Base-by-base conservation (phyloP, 2,888 invertebrate genomes). In the Caenorhabditis wallacei region DNA sequence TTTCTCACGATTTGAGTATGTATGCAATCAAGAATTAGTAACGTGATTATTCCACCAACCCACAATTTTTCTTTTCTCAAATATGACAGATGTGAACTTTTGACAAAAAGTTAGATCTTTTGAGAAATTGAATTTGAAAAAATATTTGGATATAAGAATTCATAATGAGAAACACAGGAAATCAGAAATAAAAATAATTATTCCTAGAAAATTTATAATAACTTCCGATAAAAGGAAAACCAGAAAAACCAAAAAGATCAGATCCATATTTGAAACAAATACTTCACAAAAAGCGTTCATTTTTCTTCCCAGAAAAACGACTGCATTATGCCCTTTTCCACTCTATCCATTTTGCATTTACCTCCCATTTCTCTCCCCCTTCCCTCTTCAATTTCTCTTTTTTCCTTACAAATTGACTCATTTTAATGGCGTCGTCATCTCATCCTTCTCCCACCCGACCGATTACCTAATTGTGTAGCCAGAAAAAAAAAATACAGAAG, bases 391-490 rank as follows among this genome's bases (percentile, higher is more conserved):
- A 63, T 63, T 63, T 24, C 18, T 35, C 43, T 18, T 48, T 46
- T 64, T 64, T 30, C 51, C 30, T 69, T 68, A 64, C 72, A 80
- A 66, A 79, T 71, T 57, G 70, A 79, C 71, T 79, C 79, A 56
- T 56, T 71, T 64, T 70, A 79, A 79, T 78, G 63, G 78, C 69
- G 64, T 56, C 56, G 46, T 69, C 70, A 63, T 78, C 35, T 53
- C 22, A 43, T 57, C 24, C 22, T 59, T 24, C 68, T 26, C 40
- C 48, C 11, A 40, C 40, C 40, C 40, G 16, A 13, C 40, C 37
- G 61, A 37, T 53, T 46, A 63, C 40, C 63, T 43, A 63, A 63
- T 37, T 53, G 43, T 16, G 35, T 40, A 40, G 53, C 43, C 46
- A 71, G 37, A 46, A 43, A 30, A 53, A 61, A 56, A n/a, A 35